Percentiles rank a stretch among this genome's conserved stretches.
These are phyloP conservation scores for Stenurella melanura DNA, from an alignment of 2,888 invertebrate genomes.

Conservation along the genomic window DNA sequence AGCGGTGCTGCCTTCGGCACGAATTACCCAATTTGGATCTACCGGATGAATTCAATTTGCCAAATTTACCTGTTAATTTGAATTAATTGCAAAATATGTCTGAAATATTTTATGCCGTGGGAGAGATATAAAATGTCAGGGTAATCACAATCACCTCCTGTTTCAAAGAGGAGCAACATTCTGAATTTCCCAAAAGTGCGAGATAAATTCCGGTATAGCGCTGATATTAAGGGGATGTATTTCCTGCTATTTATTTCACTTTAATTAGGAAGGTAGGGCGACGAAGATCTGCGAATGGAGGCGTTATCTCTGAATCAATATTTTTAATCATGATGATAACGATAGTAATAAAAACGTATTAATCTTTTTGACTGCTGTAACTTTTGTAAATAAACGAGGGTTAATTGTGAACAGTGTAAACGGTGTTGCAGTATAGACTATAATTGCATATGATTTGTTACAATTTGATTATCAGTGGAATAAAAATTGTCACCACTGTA, in stretches of 20 bases:
- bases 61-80: slow-evolving; percentile 36
- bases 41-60: slow-evolving; percentile 35
- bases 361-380: too few relatives aligned
- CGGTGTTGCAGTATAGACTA: too few relatives aligned
- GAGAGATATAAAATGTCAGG: neutral
- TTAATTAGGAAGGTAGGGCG: neutral
- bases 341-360: too few relatives aligned
- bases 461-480: too few relatives aligned
- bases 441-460: too few relatives aligned
- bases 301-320: neutral
- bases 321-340: neutral
- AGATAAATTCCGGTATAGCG: neutral
- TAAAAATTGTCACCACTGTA: too few relatives aligned
- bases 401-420: too few relatives aligned
- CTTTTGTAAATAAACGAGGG: too few relatives aligned
- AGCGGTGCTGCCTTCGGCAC: slow-evolving; percentile 33
- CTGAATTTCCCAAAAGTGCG: neutral
- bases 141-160: neutral
- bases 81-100: slow-evolving; percentile 31
- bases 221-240: slow-evolving; percentile 7
- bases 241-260: slow-evolving; percentile 7
- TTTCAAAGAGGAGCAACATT: neutral
- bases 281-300: neutral
- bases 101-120: slow-evolving; percentile 10
- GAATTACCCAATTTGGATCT: slow-evolving; percentile 35